Base-by-base conservation (phyloP, 2,888 invertebrate species). In the Melinaea menophilus region DNA sequence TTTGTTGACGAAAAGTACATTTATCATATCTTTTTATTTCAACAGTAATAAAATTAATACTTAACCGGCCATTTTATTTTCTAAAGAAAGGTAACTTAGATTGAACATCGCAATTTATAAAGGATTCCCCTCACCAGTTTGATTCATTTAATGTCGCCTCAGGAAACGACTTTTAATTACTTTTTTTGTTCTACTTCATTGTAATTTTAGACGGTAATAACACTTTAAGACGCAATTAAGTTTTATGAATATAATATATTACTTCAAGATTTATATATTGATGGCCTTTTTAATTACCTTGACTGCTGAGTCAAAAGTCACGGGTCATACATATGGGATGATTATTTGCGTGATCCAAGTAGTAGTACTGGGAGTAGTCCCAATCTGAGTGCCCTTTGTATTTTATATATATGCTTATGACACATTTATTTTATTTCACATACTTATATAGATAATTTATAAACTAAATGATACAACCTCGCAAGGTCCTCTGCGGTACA, bases 151-250 rank as follows among this genome's bases (percentile, higher is more conserved):
- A 75, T 77, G 73, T 73, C 72, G 72, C 72, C 70, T 69, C 75
- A 75, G 77, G 74, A 79, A 80, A 75, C 76, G 70, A 73, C 72
- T 77, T 51, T 81, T 83, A 84, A 85, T 88, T 84, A 82, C 79
- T 81, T 84, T 82, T 82, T 82, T 82, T 81, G 77, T 81, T 81
- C 79, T 79, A 77, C 77, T 80, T 75, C 71, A 73, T 73, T 74
- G 71, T 71, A 74, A 78, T 76, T 68, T 73, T 73, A 73, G 65
- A 71, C 67, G 67, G 69, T 74, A 76, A 75, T 72, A 73, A 74
- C 75, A 79, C 72, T 72, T 66, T 68, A 59, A 61, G 67, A 58
- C 69, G 60, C 58, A 51, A 51, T 51, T 51, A 22, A 22, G 11
- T 31, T 51, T 51, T 51, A 31, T 48, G 11, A 51, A 31, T 41